Evolutionary conservation across 2,888 invertebrate genomes (phyloP).

Genomic region (Polyommatus iphigenia): DNA sequence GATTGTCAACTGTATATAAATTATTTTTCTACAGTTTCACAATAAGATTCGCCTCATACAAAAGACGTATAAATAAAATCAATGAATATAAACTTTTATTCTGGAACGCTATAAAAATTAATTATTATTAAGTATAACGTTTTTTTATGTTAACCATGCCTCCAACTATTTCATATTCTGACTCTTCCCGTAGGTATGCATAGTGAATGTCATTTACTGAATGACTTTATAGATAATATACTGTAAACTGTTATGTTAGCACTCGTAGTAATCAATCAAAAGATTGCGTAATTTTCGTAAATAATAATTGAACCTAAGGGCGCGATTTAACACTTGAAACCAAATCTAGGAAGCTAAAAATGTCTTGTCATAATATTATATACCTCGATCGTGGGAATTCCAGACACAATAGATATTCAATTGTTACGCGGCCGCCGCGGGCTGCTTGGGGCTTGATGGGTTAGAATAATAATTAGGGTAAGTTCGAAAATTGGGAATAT

Average conservation of each 20-base stretch:
- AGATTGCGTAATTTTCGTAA: background rate
- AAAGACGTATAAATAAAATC: background rate
- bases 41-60: background rate
- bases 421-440: too few relatives aligned
- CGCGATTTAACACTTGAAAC: too few relatives aligned
- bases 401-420: too few relatives aligned
- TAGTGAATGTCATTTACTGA: background rate
- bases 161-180: background rate
- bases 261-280: background rate
- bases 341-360: too few relatives aligned
- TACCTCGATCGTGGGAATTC: too few relatives aligned
- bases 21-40: conserved; percentile 27
- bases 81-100: background rate
- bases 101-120: background rate
- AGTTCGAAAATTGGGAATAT: too few relatives aligned
- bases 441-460: too few relatives aligned
- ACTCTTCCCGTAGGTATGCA: background rate
- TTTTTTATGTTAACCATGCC: background rate
- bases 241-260: too few relatives aligned
- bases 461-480: too few relatives aligned
- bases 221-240: background rate
- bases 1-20: conserved; percentile 24
- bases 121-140: background rate
- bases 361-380: too few relatives aligned
- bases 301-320: background rate